phyloP scores from a whole-genome alignment of 1,140 invertebrate genomes.

The Protaetia brevitarsis region DNA sequence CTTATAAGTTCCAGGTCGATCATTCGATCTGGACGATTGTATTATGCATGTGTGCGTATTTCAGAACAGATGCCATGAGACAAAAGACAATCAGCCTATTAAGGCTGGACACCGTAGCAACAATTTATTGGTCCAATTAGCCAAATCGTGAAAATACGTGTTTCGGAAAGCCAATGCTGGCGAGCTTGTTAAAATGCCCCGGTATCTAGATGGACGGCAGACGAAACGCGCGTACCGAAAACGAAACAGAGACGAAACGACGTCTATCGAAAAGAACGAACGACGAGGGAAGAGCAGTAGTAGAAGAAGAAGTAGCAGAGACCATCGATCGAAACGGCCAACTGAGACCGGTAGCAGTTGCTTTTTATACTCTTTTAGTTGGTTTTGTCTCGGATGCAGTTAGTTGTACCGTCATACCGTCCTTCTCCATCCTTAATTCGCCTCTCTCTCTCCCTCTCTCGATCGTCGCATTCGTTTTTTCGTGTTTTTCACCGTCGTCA shows the following conservation, averaged over 20 bases:
- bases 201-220: slow-evolving; percentile 19
- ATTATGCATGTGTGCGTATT: slow-evolving; percentile 27
- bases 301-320: slow-evolving; percentile 11
- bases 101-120: slow-evolving; percentile 48
- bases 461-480: not conserved
- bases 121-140: slow-evolving; percentile 52
- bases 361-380: slow-evolving; percentile 10
- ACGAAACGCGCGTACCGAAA: slow-evolving; percentile 5
- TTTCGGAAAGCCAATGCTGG: slow-evolving; percentile 48
- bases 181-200: slow-evolving; percentile 35
- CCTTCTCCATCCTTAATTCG: too few species aligned
- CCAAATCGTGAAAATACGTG: slow-evolving; percentile 51
- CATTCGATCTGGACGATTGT: slow-evolving; percentile 40
- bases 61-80: slow-evolving; percentile 46
- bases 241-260: slow-evolving; percentile 7
- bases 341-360: slow-evolving; percentile 10
- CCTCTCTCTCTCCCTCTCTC: not conserved
- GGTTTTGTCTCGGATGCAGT: slow-evolving; percentile 4
- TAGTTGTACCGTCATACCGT: too few species aligned
- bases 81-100: slow-evolving; percentile 52
- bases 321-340: slow-evolving; percentile 12
- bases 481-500: not conserved
- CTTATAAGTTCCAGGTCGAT: slow-evolving; percentile 5
- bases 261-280: not conserved
- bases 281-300: too few species aligned